Percentiles rank a stretch among this genome's conserved stretches.
phyloP scores from a whole-genome alignment of 2,888 invertebrate species.

The Diaperis boleti region DNA sequence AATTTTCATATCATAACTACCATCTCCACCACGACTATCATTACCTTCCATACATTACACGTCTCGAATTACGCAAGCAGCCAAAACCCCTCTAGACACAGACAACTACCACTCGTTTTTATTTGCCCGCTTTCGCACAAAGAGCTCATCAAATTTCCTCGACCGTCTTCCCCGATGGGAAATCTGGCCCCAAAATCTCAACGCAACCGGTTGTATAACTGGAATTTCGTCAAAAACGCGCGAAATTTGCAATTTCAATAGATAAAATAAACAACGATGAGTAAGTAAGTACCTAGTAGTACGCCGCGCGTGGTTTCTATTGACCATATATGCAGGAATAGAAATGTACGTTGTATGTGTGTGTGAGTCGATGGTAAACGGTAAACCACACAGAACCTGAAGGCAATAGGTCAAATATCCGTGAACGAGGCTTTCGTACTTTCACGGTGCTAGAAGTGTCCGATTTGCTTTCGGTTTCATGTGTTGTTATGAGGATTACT shows the following conservation, averaged over 20 bases:
- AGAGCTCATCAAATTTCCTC: no score
- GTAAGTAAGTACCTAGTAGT: no score
- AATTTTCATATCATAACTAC: no score
- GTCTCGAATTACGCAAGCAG: no score
- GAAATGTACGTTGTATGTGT: conserved; percentile 6
- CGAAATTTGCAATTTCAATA: conserved; percentile 9
- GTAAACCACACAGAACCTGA: conserved; percentile 36
- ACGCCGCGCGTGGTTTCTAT: conserved; percentile 6
- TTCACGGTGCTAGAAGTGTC: conserved; percentile 29
- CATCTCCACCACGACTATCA: no score
- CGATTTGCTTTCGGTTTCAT: conserved; percentile 27
- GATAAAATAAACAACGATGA: conserved; percentile 7
- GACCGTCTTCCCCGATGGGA: neutral
- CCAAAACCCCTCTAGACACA: no score
- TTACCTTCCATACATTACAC: no score
- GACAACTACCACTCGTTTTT: conserved; percentile 5
- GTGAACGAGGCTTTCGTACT: conserved; percentile 39
- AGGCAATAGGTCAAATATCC: conserved; percentile 43
- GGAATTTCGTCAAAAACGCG: conserved; percentile 11
- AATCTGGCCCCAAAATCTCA: neutral
- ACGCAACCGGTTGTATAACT: conserved; percentile 14
- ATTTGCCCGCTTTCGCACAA: conserved; percentile 2
- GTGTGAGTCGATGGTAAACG: conserved; percentile 26
- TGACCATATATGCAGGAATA: conserved; percentile 19
- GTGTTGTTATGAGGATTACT: conserved; percentile 1